phyloP scores from a whole-genome alignment of 2,888 invertebrate species.

The Mylabris sibirica region DNA sequence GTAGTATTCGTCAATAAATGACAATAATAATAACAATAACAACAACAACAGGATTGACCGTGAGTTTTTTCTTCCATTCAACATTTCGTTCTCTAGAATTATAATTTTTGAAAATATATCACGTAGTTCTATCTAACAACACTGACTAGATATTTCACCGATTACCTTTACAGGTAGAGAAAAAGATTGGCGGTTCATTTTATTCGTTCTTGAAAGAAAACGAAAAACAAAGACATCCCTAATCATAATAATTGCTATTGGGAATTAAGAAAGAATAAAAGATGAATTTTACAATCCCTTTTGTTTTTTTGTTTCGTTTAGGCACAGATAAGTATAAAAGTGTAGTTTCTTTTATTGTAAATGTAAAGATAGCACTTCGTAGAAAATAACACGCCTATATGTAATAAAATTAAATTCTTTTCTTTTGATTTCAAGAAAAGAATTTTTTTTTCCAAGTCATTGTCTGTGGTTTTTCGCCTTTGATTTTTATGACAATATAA shows the following conservation, averaged over 20 bases:
- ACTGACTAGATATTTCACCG: neutral
- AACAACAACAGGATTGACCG: no score
- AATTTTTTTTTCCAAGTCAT: conserved; percentile 29
- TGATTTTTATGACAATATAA: conserved; percentile 27
- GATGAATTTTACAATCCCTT: conserved; percentile 29
- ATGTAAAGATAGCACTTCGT: conserved; percentile 21
- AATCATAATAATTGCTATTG: conserved; percentile 8
- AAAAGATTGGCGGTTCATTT: neutral
- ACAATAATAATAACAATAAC: no score
- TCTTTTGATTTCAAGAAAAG: conserved; percentile 14
- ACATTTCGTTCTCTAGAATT: neutral
- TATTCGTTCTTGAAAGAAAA: neutral
- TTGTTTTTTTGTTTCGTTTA: conserved; percentile 19
- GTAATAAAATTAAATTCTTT: conserved; percentile 23
- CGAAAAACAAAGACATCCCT: neutral
- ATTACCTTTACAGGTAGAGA: neutral
- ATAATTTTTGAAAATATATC: neutral
- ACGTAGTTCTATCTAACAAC: conserved; percentile 1
- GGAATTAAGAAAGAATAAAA: conserved; percentile 21
- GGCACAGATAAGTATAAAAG: conserved; percentile 23
- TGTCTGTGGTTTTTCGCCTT: conserved; percentile 25
- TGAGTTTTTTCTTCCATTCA: no score
- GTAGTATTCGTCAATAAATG: neutral
- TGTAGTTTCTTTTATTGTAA: conserved; percentile 20
- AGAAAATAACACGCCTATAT: conserved; percentile 16